Evolutionary conservation across 2,113 vertebrate genomes (phyloP), one percentile per base, ranked within the genome.

Genomic region (Lynx canadensis): DNA sequence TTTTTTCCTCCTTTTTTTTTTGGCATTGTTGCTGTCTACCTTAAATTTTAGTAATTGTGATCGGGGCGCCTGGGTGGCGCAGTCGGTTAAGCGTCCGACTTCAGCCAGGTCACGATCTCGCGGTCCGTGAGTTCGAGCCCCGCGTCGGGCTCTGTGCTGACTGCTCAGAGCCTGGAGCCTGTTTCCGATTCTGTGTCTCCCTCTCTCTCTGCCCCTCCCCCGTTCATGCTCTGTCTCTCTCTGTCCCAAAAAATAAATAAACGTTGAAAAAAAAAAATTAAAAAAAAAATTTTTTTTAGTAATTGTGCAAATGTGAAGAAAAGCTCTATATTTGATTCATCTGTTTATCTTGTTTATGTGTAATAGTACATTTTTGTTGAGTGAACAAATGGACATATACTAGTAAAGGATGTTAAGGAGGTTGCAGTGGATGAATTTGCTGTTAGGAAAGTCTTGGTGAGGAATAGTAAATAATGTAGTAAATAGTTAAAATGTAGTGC

Each of bases 21-120:
- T 33, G 29, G 38, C 50, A 29, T 71, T 78, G 10, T 87, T 87
- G 68, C 48, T 71, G 1, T 90, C 45, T 87, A 55, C 5, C 31
- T 95, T 93, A 71, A 38, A 83, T 69, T 86, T 73, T 60, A 78
- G 25, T 60, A 89, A 52, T 91, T 97, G 36, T 95, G 52, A n/a
- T n/a, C n/a, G n/a, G n/a, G n/a, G n/a, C n/a, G n/a, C n/a, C n/a
- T n/a, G n/a, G n/a, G n/a, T n/a, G n/a, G n/a, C n/a, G n/a, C n/a
- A n/a, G n/a, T n/a, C n/a, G n/a, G n/a, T n/a, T n/a, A n/a, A n/a
- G n/a, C n/a, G n/a, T n/a, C n/a, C n/a, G n/a, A n/a, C n/a, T n/a
- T n/a, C n/a, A n/a, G n/a, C n/a, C n/a, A n/a, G n/a, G n/a, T n/a
- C n/a, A n/a, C n/a, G n/a, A n/a, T n/a, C n/a, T n/a, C n/a, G n/a